Conservation (phyloP, 1,140 invertebrate genomes). For the Penaeus vannamei region DNA sequence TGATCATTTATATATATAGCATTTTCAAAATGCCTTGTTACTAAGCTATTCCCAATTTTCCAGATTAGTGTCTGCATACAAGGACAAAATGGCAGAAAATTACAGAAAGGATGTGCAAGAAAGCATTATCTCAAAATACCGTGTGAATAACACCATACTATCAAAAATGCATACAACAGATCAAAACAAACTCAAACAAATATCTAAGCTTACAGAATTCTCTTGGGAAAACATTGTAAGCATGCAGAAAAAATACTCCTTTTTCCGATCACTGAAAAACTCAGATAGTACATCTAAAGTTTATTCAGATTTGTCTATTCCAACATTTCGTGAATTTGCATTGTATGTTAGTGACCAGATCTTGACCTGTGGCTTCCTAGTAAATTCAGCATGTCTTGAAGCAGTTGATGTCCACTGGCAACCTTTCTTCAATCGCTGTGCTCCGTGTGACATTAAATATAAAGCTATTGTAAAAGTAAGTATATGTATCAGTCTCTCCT, state of each 20-base stretch:
- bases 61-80: slow-evolving; percentile 52
- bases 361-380: background rate
- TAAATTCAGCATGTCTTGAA: slow-evolving; percentile 6
- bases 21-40: too few species aligned
- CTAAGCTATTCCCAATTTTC: background rate
- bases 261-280: too few species aligned
- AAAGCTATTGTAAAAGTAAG: slow-evolving; percentile 49
- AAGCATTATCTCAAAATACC: slow-evolving; percentile 34
- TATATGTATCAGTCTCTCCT: background rate
- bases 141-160: background rate
- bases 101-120: slow-evolving; percentile 8
- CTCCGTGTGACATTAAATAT: slow-evolving; percentile 45
- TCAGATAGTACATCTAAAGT: too few species aligned
- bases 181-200: too few species aligned
- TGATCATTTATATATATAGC: too few species aligned
- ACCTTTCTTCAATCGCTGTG: slow-evolving; percentile 44
- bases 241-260: too few species aligned
- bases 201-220: too few species aligned
- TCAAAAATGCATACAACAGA: background rate
- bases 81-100: slow-evolving; percentile 48
- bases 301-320: background rate
- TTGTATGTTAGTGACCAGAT: slow-evolving; percentile 42
- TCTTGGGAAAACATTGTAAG: too few species aligned
- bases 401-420: slow-evolving; percentile 38
- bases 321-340: slow-evolving; percentile 50